Base-by-base conservation (phyloP, 2,797 vertebrate genomes). In the Anguilla megastoma region DNA sequence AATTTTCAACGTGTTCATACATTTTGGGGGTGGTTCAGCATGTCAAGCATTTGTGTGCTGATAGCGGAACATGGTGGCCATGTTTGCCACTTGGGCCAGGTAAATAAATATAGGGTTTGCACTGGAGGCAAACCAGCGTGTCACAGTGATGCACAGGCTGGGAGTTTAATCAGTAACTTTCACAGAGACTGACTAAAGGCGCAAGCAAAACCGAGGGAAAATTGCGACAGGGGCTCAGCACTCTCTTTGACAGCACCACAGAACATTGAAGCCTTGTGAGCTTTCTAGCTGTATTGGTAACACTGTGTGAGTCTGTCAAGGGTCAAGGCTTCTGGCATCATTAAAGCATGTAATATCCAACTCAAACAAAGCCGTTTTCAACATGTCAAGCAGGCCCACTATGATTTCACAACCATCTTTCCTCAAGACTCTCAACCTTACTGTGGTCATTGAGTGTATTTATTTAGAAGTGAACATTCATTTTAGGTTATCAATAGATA, bases 141-240 rank as follows among this genome's bases (percentile, higher is more conserved):
- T 92, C 86, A 87, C 92, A 86, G 90, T 36, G 91, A 89, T 89
- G 91, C 92, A 90, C 74, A 94, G 93, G 93, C 93, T 92, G 93
- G 94, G 93, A 91, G 94, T 95, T 95, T 95, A 94, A 95, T 95
- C 93, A 95, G 95, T 89, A 84, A 90, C 88, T 93, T 93, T 94
- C 94, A 93, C 93, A 93, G 52, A 94, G 94, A 95, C 91, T 93
- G 95, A 95, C 95, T 94, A 93, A 92, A 92, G 66, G 83, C 90
- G 90, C 90, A 92, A 93, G 91, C 12, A 41, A 41, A 12, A 76
- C 33, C 30, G 16, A 76, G 48, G 14, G 1, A 33, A n/a, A 54
- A 69, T 12, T 63, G 8, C n/a, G 85, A 71, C 66, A 54, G 41
- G 92, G 92, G 92, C 90, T 91, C 92, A 91, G 94, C 94, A 93